Evolutionary conservation across 2,888 invertebrate genomes (phyloP).

Genomic region (Pristionchus maxplancki): DNA sequence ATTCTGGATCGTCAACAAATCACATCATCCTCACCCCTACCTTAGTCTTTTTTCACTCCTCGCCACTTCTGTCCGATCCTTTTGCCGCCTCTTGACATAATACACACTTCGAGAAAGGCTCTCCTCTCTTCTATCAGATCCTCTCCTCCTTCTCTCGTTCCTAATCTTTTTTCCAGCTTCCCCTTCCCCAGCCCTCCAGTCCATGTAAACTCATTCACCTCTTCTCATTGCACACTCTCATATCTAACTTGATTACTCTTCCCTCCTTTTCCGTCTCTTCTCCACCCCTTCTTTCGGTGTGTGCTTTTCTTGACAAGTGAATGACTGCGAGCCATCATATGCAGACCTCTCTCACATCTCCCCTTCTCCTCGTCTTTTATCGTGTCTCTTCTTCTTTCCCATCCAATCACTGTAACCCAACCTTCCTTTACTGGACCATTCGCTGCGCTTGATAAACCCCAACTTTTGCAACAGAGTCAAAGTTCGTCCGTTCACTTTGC

Average conservation of each 20-base stretch:
- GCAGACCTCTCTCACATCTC: not conserved
- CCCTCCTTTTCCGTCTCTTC: not conserved
- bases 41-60: not conserved
- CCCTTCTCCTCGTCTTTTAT: not conserved
- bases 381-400: conserved; percentile 23
- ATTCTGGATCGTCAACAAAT: not conserved
- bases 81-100: conserved; percentile 30
- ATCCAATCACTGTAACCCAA: conserved; percentile 10
- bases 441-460: not conserved
- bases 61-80: not conserved
- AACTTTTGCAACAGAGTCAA: not conserved
- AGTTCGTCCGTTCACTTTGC: not conserved
- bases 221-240: not conserved
- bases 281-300: not conserved
- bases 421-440: not conserved
- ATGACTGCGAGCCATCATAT: conserved; percentile 41
- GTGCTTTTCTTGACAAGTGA: conserved; percentile 37
- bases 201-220: conserved; percentile 41
- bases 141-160: conserved; percentile 6
- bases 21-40: not conserved
- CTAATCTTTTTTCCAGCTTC: conserved; percentile 18
- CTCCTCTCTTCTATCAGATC: conserved; percentile 17
- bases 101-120: conserved; percentile 23
- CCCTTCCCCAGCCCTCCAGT: not conserved
- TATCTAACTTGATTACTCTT: conserved; percentile 34